These are phyloP conservation scores for Platycercus adscitus DNA, from an alignment of 2,113 vertebrate genomes.

Conservation along the genomic window DNA sequence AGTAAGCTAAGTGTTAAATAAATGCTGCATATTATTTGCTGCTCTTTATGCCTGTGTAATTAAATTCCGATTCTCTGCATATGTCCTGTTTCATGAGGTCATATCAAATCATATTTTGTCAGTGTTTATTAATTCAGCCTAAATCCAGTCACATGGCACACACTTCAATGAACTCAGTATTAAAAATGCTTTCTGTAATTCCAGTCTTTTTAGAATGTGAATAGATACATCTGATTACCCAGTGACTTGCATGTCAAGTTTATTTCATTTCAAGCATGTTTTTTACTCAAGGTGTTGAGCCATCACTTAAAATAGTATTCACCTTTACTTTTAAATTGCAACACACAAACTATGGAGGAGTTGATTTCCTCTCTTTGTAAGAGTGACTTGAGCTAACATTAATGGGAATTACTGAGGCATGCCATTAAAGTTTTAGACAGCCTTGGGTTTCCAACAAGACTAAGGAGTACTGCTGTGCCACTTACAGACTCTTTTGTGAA, in stretches of 20 bases:
- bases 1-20: slow-evolving; percentile 29
- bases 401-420: background rate
- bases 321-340: background rate
- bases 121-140: slow-evolving; percentile 17
- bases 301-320: background rate
- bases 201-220: background rate
- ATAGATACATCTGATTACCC: background rate
- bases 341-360: background rate
- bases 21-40: slow-evolving; percentile 21
- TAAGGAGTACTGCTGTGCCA: background rate
- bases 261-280: background rate
- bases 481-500: background rate
- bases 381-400: background rate
- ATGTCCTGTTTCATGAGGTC: slow-evolving; percentile 58
- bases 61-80: slow-evolving; percentile 25
- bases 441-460: background rate
- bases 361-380: background rate
- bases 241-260: background rate
- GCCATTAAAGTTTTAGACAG: background rate
- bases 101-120: slow-evolving; percentile 22
- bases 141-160: background rate
- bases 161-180: background rate
- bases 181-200: background rate
- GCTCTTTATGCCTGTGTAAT: slow-evolving; percentile 11
- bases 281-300: background rate